These are phyloP conservation scores for Cebidichthys violaceus DNA, from an alignment of 2,113 vertebrate genomes.

Conservation along the genomic window DNA sequence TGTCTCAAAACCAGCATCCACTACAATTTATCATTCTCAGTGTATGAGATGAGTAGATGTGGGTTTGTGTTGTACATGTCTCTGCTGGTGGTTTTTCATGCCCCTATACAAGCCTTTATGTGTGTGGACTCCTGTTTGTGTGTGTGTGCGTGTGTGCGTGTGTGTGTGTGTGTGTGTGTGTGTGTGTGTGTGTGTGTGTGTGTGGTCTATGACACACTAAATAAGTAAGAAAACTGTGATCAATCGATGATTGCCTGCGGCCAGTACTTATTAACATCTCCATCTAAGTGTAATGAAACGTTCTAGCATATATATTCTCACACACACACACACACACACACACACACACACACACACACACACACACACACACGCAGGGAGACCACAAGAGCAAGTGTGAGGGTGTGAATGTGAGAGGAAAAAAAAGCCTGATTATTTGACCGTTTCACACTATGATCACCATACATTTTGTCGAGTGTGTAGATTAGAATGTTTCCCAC, in stretches of 20 bases:
- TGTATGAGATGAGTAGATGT: conserved; percentile 37
- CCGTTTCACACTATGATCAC: conserved; percentile 50
- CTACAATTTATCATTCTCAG: conserved; percentile 43
- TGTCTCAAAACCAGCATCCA: conserved; percentile 52
- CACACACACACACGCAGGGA: background rate
- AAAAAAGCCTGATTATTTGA: conserved; percentile 50
- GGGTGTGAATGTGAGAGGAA: conserved; percentile 25
- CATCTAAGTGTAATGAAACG: conserved; percentile 56
- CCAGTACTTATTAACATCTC: conserved; percentile 61
- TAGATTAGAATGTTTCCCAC: conserved; percentile 49
- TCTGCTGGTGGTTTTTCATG: conserved; percentile 51
- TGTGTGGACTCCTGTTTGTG: background rate
- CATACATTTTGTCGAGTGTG: conserved; percentile 26
- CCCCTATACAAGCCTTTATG: conserved; percentile 21
- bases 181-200: conserved; percentile 26
- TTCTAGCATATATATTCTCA: conserved; percentile 15
- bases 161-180: conserved; percentile 18
- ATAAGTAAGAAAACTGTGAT: conserved; percentile 52
- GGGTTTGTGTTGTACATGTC: conserved; percentile 58
- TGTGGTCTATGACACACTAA: conserved; percentile 7
- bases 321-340: background rate
- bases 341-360: conserved; percentile 11
- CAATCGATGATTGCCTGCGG: conserved; percentile 55
- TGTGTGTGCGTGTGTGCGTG: conserved; percentile 15
- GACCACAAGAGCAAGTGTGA: conserved; percentile 2